Conservation (phyloP, 2,113 vertebrate genomes). For the Excalfactoria chinensis region DNA sequence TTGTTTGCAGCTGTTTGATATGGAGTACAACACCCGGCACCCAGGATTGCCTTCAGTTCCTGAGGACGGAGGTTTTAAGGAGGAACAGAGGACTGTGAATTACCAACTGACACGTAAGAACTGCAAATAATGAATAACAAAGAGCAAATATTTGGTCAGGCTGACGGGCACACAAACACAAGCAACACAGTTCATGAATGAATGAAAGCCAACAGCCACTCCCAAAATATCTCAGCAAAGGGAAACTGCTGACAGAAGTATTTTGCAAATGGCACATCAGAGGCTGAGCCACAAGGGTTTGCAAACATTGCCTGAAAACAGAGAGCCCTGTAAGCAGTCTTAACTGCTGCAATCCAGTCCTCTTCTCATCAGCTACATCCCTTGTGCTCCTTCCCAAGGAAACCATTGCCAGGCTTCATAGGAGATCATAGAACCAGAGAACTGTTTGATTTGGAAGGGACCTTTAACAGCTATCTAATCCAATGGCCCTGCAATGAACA, state of each 20-base stretch:
- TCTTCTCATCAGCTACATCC: not conserved
- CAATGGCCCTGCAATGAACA: no score
- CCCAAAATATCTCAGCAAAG: slow-evolving; percentile 18
- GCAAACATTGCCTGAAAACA: not conserved
- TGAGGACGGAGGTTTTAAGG: not conserved
- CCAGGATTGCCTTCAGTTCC: not conserved
- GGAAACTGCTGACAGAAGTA: slow-evolving; percentile 5
- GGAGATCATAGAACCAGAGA: no score
- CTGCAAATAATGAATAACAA: slow-evolving; percentile 19
- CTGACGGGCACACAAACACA: not conserved
- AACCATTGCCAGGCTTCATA: not conserved
- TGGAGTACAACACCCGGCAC: not conserved
- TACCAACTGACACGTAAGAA: not conserved
- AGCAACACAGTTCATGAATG: not conserved
- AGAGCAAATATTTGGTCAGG: slow-evolving; percentile 28
- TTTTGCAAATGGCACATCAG: not conserved
- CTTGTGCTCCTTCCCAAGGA: not conserved
- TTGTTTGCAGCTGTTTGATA: not conserved
- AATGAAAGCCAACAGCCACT: slow-evolving; percentile 5
- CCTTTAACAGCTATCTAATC: no score
- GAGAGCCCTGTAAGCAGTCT: not conserved
- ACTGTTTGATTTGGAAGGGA: no score
- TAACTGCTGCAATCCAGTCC: not conserved
- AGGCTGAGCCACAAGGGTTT: not conserved
- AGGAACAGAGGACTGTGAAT: not conserved